Conservation (phyloP, 2,797 vertebrate species). For the Tolypeutes matacus region DNA sequence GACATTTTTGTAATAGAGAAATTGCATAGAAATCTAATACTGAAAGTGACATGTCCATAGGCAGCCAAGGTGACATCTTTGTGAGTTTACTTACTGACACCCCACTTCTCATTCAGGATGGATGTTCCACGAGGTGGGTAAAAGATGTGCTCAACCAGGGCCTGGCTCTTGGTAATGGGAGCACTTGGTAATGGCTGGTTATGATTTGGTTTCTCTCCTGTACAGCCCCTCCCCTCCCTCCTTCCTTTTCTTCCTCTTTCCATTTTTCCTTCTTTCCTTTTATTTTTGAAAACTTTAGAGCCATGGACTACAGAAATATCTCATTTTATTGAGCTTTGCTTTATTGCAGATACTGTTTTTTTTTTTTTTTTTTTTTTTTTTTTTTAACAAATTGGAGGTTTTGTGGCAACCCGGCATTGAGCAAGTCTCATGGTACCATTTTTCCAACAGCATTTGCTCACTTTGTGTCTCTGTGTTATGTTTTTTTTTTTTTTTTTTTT, state of each 20-base stretch:
- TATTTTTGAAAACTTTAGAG: background rate
- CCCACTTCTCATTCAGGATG: background rate
- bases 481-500: no score
- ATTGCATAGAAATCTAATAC: background rate
- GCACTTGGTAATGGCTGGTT: background rate
- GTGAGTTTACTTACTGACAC: background rate
- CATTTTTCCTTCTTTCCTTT: background rate
- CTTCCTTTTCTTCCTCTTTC: fast-evolving
- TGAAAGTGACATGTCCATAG: background rate
- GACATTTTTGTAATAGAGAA: background rate
- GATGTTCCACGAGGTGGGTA: background rate
- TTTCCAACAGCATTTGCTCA: no score
- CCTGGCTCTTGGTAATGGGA: background rate
- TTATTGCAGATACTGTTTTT: no score
- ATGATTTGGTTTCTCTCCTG: background rate
- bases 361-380: no score
- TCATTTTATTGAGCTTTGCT: no score
- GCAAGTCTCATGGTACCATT: no score
- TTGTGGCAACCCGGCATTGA: no score
- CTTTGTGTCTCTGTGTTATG: no score
- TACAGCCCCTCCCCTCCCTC: background rate
- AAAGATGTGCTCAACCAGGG: background rate
- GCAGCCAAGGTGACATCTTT: background rate
- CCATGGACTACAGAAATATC: background rate
- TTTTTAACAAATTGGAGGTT: no score